phyloP scores from a whole-genome alignment of 30 jellyfish, hydroid and myxozoan genomes.

The Cassiopea andromeda region DNA sequence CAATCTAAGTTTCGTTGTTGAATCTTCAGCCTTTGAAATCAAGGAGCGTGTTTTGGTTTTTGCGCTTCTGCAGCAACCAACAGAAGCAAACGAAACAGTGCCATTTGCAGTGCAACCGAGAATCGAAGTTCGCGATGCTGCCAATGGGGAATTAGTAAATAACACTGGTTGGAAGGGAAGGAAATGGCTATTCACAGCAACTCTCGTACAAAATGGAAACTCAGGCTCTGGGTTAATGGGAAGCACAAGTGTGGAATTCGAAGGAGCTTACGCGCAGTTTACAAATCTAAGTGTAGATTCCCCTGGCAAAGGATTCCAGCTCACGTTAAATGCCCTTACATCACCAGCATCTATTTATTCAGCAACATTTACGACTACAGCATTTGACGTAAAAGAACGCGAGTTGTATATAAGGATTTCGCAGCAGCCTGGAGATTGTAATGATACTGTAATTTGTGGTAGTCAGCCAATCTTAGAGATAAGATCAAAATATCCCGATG shows the following conservation, averaged over 20 bases:
- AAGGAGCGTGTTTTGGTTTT: conserved; percentile 76
- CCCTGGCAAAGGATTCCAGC: conserved; percentile 73
- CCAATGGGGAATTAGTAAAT: conserved; percentile 66
- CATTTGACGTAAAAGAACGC: conserved; percentile 77
- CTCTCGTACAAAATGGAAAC: conserved; percentile 56
- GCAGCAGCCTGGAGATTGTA: conserved; percentile 86
- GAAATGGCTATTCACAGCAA: conserved; percentile 75
- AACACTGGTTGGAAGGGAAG: conserved; percentile 91
- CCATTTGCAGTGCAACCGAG: conserved; percentile 83
- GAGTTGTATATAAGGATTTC: conserved; percentile 64
- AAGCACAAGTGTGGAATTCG: conserved; percentile 54
- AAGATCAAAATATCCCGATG: conserved; percentile 70
- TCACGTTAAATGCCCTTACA: conserved; percentile 46
- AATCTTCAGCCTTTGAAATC: conserved; percentile 63
- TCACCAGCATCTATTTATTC: conserved; percentile 68
- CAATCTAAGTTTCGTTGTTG: conserved; percentile 50
- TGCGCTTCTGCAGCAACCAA: conserved; percentile 32
- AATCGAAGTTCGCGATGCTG: conserved; percentile 73
- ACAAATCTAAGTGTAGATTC: conserved; percentile 70
- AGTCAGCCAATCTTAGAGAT: conserved; percentile 81
- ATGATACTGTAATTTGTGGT: conserved; percentile 86
- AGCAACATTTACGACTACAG: conserved; percentile 38
- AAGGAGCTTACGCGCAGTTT: conserved; percentile 44
- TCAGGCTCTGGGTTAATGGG: conserved; percentile 60
- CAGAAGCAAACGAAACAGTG: conserved; percentile 65